Evolutionary conservation across 2,888 invertebrate genomes (phyloP), one percentile per base, ranked within the genome.

Genomic region (Agrotis clavis): DNA sequence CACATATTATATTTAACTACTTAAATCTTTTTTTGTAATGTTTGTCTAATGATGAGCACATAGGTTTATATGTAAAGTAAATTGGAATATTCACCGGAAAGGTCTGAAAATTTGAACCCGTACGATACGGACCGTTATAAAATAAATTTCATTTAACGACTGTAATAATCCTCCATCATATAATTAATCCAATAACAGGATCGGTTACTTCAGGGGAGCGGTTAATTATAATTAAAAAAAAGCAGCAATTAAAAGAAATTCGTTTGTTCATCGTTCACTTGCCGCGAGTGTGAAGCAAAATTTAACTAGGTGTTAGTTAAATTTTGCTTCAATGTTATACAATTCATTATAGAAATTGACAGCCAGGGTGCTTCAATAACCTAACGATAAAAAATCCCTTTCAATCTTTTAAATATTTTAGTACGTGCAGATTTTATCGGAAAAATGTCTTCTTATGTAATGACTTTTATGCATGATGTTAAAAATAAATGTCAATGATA

Each of bases 321-420:
- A n/a, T n/a, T n/a, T n/a, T n/a, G n/a, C n/a, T n/a, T n/a, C n/a
- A n/a, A n/a, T n/a, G n/a, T n/a, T n/a, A n/a, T n/a, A n/a, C n/a
- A n/a, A 51, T 78, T 62, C 45, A 77, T 61, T n/a, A 54, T 16
- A 50, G 48, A 78, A 78, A 71, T 62, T 71, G 54, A 30, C 21
- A 50, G n/a, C 18, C 19, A 25, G 19, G 35, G 25, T 47, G 48
- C 51, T 74, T 1, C 14, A 51, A 53, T 47, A 60, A 60, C 19
- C 9, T 13, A 47, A 25, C 30, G n/a, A 47, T 53, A 18, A 16
- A 18, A n/a, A 53, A 50, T 50, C 25, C 16, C 5, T 63, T 54
- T 54, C n/a, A 59, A 56, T 47, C 11, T 21, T 14, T n/a, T 13
- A 21, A 74, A 61, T 19, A 21, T 53, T 16, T 53, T 2, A 7